Evolutionary conservation across 2,888 invertebrate genomes (phyloP).

Genomic region (Norana najaformis): DNA sequence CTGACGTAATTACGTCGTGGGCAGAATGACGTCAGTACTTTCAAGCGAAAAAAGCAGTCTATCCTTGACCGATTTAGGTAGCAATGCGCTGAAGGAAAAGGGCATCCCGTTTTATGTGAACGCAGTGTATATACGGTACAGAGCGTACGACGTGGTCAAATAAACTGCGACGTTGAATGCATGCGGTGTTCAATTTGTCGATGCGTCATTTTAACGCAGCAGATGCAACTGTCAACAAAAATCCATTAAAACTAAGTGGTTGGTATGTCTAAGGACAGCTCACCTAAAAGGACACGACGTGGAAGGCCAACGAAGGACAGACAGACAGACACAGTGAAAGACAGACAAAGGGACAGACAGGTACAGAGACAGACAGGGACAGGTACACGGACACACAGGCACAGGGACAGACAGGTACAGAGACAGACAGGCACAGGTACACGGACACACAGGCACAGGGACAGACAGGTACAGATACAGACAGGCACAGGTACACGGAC

Average conservation of each 20-base stretch:
- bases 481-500: too few species aligned
- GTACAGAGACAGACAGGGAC: not conserved
- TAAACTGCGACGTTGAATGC: not conserved
- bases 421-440: too few species aligned
- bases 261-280: not conserved
- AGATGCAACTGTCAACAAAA: not conserved
- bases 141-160: not conserved
- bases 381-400: too few species aligned
- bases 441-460: too few species aligned
- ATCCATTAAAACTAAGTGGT: not conserved
- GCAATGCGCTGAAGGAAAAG: too few species aligned
- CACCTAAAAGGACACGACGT: not conserved
- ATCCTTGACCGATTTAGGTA: too few species aligned
- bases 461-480: too few species aligned
- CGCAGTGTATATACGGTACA: not conserved
- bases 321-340: not conserved
- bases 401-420: too few species aligned
- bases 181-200: not conserved
- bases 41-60: not conserved
- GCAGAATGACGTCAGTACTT: not conserved
- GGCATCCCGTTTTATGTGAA: not conserved
- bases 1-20: not conserved
- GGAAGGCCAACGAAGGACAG: too few species aligned
- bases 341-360: not conserved
- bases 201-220: not conserved